Conservation (phyloP, 1,140 invertebrate species). For the Metopolophium dirhodum region DNA sequence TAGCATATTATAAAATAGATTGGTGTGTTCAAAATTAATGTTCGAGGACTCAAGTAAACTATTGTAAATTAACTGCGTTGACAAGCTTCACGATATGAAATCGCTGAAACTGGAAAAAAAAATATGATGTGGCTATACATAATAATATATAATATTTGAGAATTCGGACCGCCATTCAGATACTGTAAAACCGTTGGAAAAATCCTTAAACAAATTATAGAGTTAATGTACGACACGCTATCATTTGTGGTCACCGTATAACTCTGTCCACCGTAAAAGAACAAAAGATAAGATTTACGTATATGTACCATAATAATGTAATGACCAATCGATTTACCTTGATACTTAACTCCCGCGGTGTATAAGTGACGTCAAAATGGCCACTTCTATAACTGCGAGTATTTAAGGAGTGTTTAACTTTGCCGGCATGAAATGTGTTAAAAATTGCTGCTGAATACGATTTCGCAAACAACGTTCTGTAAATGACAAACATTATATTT, state of each 20-base stretch:
- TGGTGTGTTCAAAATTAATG: background rate
- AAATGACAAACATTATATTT: constrained; percentile 19
- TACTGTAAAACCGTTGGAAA: background rate
- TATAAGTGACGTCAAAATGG: background rate
- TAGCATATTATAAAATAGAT: background rate
- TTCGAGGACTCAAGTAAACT: background rate
- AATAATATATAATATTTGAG: background rate
- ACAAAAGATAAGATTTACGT: constrained; percentile 6
- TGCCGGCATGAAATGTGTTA: background rate
- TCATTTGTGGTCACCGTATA: background rate
- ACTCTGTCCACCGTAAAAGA: background rate
- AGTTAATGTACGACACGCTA: background rate
- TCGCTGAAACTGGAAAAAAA: background rate
- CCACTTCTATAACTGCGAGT: background rate
- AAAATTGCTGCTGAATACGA: background rate
- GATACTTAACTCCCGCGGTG: background rate
- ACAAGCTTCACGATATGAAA: background rate
- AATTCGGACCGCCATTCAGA: background rate
- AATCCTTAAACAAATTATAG: background rate
- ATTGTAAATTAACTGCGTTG: background rate
- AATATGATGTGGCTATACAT: background rate
- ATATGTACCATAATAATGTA: background rate
- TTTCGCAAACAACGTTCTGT: background rate
- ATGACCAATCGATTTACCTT: constrained; percentile 6
- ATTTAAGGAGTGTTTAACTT: constrained; percentile 7